phyloP scores from a whole-genome alignment of 1,140 invertebrate species.

The Nylanderia fulva region DNA sequence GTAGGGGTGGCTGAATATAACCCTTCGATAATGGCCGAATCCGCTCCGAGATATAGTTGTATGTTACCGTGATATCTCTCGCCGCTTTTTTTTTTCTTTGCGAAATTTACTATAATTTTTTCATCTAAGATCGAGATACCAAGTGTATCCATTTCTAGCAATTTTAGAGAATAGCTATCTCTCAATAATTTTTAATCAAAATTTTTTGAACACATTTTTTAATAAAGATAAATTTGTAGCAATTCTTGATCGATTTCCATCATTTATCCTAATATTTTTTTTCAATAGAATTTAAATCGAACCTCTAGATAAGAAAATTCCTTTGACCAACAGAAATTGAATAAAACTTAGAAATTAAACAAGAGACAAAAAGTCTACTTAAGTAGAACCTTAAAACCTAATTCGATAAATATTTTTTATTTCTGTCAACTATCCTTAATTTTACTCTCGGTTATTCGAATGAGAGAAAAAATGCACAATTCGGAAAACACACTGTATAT shows the following conservation, averaged over 20 bases:
- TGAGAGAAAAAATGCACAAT: neutral
- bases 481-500: constrained; percentile 32
- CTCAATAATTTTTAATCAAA: too few species aligned
- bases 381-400: neutral
- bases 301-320: neutral
- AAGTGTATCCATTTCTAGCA: neutral
- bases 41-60: neutral
- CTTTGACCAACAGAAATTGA: neutral
- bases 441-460: neutral
- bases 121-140: neutral
- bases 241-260: too few species aligned
- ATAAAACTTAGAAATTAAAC: neutral
- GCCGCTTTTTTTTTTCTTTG: neutral
- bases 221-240: too few species aligned
- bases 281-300: neutral
- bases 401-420: neutral
- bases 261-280: neutral
- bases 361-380: neutral
- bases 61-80: neutral
- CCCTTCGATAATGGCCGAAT: constrained; percentile 48
- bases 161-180: neutral
- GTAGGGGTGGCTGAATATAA: constrained; percentile 16
- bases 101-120: too few species aligned
- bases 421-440: neutral
- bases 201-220: too few species aligned